These are phyloP conservation scores for Papilio gigon DNA, from an alignment of 2,888 invertebrate species.

Conservation along the genomic window DNA sequence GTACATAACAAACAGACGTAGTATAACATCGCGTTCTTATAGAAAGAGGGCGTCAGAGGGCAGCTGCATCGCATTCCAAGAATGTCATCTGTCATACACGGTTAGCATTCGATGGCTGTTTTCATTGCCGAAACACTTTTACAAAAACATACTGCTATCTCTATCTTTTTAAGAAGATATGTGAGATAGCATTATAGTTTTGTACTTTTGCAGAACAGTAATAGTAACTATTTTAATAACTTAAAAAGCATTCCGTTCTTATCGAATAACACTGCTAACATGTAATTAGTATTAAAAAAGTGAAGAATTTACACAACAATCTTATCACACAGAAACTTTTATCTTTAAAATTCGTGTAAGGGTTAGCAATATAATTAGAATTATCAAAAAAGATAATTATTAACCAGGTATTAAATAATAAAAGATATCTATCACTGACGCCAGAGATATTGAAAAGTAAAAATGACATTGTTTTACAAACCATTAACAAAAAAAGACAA, in stretches of 20 bases:
- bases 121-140: background rate
- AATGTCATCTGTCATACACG: background rate
- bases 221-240: background rate
- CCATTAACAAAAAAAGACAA: background rate
- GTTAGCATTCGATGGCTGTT: background rate
- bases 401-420: background rate
- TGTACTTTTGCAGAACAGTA: no score
- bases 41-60: background rate
- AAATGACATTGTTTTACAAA: background rate
- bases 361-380: background rate
- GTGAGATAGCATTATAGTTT: no score
- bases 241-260: background rate
- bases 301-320: background rate
- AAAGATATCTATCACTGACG: background rate
- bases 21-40: background rate
- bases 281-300: background rate
- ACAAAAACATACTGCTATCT: background rate
- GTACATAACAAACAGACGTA: background rate
- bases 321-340: background rate
- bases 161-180: no score
- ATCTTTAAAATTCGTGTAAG: background rate
- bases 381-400: background rate
- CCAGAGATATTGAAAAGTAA: background rate
- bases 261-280: background rate
- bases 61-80: slow-evolving; percentile 8